Percentiles rank a stretch among this genome's conserved stretches.
phyloP scores from a whole-genome alignment of 2,888 invertebrate species.

The Melitaea athalia region DNA sequence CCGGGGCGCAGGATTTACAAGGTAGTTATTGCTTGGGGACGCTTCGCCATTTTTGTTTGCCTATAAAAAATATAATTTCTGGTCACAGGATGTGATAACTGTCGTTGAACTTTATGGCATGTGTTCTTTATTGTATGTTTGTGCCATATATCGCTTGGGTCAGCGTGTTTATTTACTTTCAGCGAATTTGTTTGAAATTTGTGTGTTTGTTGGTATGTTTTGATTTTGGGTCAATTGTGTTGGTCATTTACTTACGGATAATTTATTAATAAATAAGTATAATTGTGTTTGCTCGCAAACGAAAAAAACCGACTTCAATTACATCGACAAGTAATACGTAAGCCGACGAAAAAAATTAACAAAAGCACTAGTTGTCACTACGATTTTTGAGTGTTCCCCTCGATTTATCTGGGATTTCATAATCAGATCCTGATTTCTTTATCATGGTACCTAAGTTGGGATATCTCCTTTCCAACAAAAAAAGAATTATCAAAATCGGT shows the following conservation, averaged over 20 bases:
- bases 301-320: too few species aligned
- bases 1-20: constrained; percentile 40
- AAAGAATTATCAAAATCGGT: too few species aligned
- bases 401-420: too few species aligned
- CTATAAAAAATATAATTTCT: constrained; percentile 30
- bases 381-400: too few species aligned
- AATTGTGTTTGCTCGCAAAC: too few species aligned
- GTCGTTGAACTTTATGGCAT: constrained; percentile 15
- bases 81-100: constrained; percentile 24
- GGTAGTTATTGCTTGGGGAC: constrained; percentile 37
- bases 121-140: constrained; percentile 15
- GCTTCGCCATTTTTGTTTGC: constrained; percentile 31
- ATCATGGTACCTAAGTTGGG: too few species aligned
- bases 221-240: not conserved
- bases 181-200: not conserved
- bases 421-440: too few species aligned
- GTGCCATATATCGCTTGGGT: not conserved
- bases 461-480: too few species aligned
- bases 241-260: not conserved
- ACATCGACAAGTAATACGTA: too few species aligned
- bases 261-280: too few species aligned
- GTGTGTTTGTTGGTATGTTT: not conserved
- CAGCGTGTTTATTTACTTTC: not conserved
- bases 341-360: too few species aligned
- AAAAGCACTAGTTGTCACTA: too few species aligned